A percentile compares a stretch with the other conserved stretches of the same genome.
Conservation (phyloP, 2,888 invertebrate genomes). For the Apodemia hepburni region DNA sequence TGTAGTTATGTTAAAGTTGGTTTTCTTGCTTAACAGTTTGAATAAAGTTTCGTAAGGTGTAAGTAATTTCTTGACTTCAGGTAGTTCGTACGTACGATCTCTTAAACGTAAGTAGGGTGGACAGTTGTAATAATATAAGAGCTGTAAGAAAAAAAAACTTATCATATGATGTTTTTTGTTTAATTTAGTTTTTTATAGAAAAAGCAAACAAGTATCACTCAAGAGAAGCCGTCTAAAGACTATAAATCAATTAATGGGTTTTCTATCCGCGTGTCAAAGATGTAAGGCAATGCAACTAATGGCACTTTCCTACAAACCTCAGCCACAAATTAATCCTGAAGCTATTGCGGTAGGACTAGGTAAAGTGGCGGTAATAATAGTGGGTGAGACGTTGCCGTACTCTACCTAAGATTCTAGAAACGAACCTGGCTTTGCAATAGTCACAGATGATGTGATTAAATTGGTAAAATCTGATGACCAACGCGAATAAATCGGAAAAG, state of each 20-base stretch:
- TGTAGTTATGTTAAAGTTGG: constrained; percentile 57
- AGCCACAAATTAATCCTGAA: no score
- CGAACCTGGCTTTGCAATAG: no score
- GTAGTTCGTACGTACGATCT: constrained; percentile 45
- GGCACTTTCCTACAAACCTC: no score
- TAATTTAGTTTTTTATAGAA: background rate
- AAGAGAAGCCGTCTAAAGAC: background rate
- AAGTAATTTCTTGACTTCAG: constrained; percentile 47
- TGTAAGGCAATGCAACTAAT: no score
- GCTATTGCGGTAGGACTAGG: background rate
- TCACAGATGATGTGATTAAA: no score
- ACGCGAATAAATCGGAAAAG: no score
- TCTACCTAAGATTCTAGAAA: background rate
- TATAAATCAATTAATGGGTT: no score
- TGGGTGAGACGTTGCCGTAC: background rate
- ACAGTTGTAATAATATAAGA: constrained; percentile 71
- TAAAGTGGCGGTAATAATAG: background rate
- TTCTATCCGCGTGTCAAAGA: no score
- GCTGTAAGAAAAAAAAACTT: constrained; percentile 43
- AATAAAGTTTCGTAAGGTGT: constrained; percentile 53
- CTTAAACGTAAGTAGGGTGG: constrained; percentile 56
- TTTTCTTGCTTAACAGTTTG: constrained; percentile 45
- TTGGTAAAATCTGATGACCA: no score
- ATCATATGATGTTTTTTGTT: background rate
- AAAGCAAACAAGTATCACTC: background rate